Evolutionary conservation across 2,797 vertebrate species (phyloP).

Genomic region (Ceryle rudis): DNA sequence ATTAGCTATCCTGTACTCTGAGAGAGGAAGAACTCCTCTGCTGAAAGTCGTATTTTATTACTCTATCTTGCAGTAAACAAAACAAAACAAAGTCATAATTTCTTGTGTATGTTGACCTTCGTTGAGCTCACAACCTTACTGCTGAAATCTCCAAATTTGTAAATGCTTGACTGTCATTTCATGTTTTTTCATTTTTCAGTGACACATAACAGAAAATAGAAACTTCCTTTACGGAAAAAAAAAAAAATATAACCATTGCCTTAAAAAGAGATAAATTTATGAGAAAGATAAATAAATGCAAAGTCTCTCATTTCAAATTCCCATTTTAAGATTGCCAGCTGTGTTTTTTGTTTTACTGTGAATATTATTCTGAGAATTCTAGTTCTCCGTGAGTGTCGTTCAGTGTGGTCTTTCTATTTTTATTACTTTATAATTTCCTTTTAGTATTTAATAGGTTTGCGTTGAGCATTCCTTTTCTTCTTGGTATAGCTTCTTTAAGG

Average conservation of each 20-base stretch:
- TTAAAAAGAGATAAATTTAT: conserved; percentile 33
- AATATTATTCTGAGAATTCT: background rate
- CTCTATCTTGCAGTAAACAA: background rate
- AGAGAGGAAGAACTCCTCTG: background rate
- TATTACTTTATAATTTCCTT: background rate
- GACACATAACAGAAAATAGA: background rate
- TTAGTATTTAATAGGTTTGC: conserved; percentile 35
- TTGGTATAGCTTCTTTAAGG: conserved; percentile 32
- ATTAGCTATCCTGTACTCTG: background rate
- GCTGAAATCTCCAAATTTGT: background rate
- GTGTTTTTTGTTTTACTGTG: conserved; percentile 43
- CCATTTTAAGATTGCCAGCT: conserved; percentile 42
- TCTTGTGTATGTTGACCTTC: background rate
- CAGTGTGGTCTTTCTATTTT: background rate
- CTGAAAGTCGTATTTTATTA: background rate
- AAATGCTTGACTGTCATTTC: background rate
- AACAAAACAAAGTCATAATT: background rate
- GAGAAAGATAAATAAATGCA: conserved; percentile 35
- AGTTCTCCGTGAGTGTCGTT: background rate
- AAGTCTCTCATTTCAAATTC: conserved; percentile 52
- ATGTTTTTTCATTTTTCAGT: background rate
- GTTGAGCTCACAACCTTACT: background rate
- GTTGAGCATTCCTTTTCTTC: conserved; percentile 63
- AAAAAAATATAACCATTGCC: background rate
- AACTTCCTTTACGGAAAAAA: background rate